Evolutionary conservation across 2,113 vertebrate genomes (phyloP).

Genomic region (Miniopterus natalensis): DNA sequence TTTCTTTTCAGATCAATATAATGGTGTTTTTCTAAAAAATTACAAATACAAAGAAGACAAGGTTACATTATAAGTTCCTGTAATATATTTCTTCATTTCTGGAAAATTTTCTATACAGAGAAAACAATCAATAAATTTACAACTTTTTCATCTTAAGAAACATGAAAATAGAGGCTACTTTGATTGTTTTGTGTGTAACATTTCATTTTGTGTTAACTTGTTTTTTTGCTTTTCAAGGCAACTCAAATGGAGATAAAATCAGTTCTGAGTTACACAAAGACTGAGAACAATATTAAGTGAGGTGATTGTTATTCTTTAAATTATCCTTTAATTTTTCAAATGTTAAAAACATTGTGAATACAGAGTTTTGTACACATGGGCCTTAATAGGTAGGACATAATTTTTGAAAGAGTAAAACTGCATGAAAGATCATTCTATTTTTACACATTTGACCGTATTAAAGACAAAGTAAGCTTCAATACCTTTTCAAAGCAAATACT

Average conservation of each 20-base stretch:
- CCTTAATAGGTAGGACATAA: slow-evolving; percentile 26
- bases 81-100: not conserved
- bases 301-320: not conserved
- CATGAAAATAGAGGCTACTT: not conserved
- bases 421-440: not conserved
- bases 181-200: not conserved
- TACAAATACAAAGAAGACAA: not conserved
- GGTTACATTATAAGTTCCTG: not conserved
- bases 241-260: not conserved
- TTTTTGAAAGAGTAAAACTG: slow-evolving; percentile 16
- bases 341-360: slow-evolving; percentile 11
- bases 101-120: not conserved
- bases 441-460: slow-evolving; percentile 52
- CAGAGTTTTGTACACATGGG: not conserved
- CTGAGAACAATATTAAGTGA: not conserved
- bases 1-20: not conserved
- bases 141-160: not conserved
- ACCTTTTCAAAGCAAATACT: slow-evolving; percentile 6
- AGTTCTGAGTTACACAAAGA: not conserved
- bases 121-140: not conserved
- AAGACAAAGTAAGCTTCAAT: slow-evolving; percentile 15
- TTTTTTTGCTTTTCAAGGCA: not conserved
- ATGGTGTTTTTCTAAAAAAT: not conserved
- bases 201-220: slow-evolving; percentile 45
- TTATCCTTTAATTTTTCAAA: slow-evolving; percentile 11